Evolutionary conservation across 2,888 invertebrate genomes (phyloP).

Genomic region (Acanthopleura granulata): DNA sequence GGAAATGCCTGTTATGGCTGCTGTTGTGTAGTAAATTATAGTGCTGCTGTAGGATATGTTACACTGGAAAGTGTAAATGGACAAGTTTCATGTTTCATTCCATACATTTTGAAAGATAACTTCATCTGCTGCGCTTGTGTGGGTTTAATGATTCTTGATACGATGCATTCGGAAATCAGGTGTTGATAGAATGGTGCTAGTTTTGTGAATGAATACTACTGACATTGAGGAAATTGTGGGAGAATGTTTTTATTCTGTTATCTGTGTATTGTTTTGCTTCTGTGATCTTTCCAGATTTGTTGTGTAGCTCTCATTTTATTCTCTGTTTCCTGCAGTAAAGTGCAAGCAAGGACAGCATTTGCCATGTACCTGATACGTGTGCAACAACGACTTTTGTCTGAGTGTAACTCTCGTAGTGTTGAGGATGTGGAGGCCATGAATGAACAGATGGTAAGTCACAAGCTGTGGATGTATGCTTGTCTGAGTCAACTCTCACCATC

Average conservation of each 20-base stretch:
- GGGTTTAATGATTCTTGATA: no score
- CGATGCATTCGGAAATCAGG: no score
- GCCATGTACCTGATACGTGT: constrained; percentile 68
- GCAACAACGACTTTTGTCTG: constrained; percentile 62
- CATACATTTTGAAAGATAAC: no score
- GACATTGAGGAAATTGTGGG: no score
- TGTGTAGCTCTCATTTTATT: background rate
- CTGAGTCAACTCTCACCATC: constrained; percentile 21
- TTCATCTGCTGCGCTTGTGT: no score
- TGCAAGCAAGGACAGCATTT: constrained; percentile 69
- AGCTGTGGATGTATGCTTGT: constrained; percentile 31
- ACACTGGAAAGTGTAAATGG: background rate
- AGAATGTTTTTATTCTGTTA: no score
- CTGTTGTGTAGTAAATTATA: background rate
- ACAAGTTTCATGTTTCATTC: background rate
- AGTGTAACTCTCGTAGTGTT: constrained; percentile 23
- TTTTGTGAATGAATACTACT: no score
- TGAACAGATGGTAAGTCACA: constrained; percentile 66
- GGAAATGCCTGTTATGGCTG: background rate
- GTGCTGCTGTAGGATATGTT: background rate
- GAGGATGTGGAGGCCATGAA: constrained; percentile 66
- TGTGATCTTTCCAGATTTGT: background rate
- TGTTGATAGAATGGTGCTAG: no score
- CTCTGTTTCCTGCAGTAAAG: constrained; percentile 52
- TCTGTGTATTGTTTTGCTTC: background rate